Conservation (phyloP, 2,888 invertebrate genomes). For the Aromia moschata region DNA sequence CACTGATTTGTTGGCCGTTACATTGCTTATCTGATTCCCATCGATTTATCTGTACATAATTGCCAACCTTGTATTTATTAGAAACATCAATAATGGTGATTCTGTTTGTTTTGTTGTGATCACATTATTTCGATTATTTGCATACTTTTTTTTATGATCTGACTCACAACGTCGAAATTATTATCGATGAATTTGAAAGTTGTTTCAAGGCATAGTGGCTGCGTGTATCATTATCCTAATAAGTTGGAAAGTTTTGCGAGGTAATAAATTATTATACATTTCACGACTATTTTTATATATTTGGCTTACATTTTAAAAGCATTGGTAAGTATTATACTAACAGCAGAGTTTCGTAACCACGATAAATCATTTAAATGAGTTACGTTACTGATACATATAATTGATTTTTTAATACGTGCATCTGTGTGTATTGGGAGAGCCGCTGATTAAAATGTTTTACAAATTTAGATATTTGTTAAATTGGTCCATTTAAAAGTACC, state of each 20-base stretch:
- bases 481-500: neutral
- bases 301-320: slow-evolving; percentile 34
- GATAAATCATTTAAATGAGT: slow-evolving; percentile 28
- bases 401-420: neutral
- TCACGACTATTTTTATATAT: slow-evolving; percentile 34
- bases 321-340: slow-evolving; percentile 12
- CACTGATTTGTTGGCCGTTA: slow-evolving; percentile 59
- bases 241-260: neutral
- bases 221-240: slow-evolving; percentile 4
- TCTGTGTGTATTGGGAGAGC: too few relatives aligned
- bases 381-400: slow-evolving; percentile 8
- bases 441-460: slow-evolving; percentile 6
- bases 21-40: slow-evolving; percentile 55
- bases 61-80: slow-evolving; percentile 47
- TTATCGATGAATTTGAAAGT: slow-evolving; percentile 6
- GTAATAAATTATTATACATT: slow-evolving; percentile 32
- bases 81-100: slow-evolving; percentile 46
- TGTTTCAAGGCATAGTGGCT: neutral
- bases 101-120: slow-evolving; percentile 42
- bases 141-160: neutral
- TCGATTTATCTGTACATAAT: slow-evolving; percentile 53
- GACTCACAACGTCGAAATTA: neutral
- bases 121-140: slow-evolving; percentile 22
- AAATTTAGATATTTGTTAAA: slow-evolving; percentile 1
- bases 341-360: slow-evolving; percentile 30